Evolutionary conservation across 2,797 vertebrate genomes (phyloP).

Genomic region (Sternarchorhynchus goeldii): DNA sequence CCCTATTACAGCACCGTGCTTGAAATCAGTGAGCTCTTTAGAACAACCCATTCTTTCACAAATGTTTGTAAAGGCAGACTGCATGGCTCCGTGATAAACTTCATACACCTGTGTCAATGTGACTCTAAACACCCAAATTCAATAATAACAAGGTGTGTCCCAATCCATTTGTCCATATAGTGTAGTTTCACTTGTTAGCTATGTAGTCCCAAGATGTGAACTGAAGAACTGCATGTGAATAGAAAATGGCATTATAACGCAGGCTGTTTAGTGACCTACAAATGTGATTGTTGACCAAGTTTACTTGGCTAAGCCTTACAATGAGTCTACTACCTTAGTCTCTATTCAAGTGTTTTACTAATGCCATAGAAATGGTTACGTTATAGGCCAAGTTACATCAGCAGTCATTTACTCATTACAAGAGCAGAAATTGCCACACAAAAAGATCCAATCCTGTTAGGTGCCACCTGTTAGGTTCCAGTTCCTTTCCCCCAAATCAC

Average conservation of each 20-base stretch:
- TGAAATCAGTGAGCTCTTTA: too few species aligned
- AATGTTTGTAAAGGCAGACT: too few species aligned
- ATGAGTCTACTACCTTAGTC: not conserved
- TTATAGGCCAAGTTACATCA: constrained; percentile 8
- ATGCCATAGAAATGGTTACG: not conserved
- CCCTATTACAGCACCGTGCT: too few species aligned
- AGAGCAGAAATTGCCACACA: not conserved
- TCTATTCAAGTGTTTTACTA: not conserved
- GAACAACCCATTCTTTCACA: too few species aligned
- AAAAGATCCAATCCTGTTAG: not conserved
- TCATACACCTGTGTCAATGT: too few species aligned
- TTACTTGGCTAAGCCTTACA: not conserved
- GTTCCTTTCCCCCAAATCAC: not conserved
- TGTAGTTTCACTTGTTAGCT: not conserved
- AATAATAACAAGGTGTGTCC: too few species aligned
- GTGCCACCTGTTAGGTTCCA: not conserved
- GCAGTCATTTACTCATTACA: constrained; percentile 4
- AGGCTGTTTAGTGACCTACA: not conserved
- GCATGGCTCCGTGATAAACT: too few species aligned
- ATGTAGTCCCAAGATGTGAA: not conserved
- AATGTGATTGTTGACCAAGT: not conserved
- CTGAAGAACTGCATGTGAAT: not conserved
- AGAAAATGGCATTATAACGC: not conserved
- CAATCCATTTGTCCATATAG: too few species aligned
- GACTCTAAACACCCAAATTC: too few species aligned